Conservation (phyloP, 2,888 invertebrate species). For the Agrypnus murinus region DNA sequence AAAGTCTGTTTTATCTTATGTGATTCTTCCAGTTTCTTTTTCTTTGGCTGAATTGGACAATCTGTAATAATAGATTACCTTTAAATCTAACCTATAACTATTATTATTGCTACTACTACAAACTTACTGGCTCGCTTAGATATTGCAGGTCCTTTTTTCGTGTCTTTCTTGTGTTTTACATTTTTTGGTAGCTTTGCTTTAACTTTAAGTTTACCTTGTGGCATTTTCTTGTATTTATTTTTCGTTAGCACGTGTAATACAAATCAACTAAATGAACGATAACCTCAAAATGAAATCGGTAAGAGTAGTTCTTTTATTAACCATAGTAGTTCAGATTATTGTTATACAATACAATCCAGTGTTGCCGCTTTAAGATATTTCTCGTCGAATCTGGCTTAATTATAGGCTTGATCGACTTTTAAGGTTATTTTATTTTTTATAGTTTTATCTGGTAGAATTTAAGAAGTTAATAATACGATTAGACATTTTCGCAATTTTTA, state of each 20-base stretch:
- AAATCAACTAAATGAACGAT: too few relatives aligned
- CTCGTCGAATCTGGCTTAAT: too few relatives aligned
- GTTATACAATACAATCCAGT: too few relatives aligned
- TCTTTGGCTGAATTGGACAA: slow-evolving; percentile 80
- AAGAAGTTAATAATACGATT: too few relatives aligned
- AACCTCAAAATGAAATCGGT: too few relatives aligned
- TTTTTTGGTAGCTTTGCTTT: slow-evolving; percentile 77
- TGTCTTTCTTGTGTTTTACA: slow-evolving; percentile 72
- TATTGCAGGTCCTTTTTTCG: slow-evolving; percentile 71
- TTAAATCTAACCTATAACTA: slow-evolving; percentile 13
- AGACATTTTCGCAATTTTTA: too few relatives aligned
- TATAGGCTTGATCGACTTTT: too few relatives aligned
- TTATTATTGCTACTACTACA: slow-evolving; percentile 9
- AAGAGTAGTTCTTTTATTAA: too few relatives aligned
- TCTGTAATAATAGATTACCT: slow-evolving; percentile 70
- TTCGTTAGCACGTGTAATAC: slow-evolving; percentile 42
- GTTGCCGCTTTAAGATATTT: too few relatives aligned
- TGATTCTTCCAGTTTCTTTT: slow-evolving; percentile 74
- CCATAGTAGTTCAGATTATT: too few relatives aligned
- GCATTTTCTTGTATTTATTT: slow-evolving; percentile 71
- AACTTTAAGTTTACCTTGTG: slow-evolving; percentile 81
- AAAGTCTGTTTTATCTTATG: slow-evolving; percentile 80
- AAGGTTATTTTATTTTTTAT: too few relatives aligned
- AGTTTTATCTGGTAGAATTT: too few relatives aligned
- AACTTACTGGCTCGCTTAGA: slow-evolving; percentile 77